Percentiles rank a stretch among this genome's conserved stretches.
These are phyloP conservation scores for Sarcophaga caerulescens DNA, from an alignment of 2,888 invertebrate genomes.

Conservation along the genomic window DNA sequence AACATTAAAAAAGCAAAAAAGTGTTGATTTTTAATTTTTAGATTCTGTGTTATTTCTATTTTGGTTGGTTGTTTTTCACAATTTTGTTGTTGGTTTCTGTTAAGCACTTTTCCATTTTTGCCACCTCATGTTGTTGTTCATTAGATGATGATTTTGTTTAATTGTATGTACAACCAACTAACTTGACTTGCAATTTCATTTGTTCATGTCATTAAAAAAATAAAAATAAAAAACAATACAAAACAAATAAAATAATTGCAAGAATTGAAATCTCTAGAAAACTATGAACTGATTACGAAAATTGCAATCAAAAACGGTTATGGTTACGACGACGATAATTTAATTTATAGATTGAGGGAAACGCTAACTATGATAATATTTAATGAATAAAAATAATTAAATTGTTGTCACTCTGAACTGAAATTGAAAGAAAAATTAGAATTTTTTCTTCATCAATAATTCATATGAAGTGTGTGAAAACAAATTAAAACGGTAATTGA, in stretches of 20 bases:
- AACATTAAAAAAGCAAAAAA: neutral
- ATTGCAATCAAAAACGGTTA: neutral
- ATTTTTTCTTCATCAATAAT: no score
- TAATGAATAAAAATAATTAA: no score
- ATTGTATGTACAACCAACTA: slow-evolving; percentile 25
- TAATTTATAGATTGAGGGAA: neutral
- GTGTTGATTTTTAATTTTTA: neutral
- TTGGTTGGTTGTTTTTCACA: neutral
- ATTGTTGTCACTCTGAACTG: no score
- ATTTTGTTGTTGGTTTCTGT: neutral
- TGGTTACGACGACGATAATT: neutral
- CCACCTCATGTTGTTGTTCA: slow-evolving; percentile 68
- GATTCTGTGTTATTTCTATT: no score
- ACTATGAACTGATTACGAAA: neutral
- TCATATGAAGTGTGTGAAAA: no score
- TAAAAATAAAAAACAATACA: neutral
- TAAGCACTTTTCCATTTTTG: slow-evolving; percentile 39
- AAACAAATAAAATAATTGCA: neutral
- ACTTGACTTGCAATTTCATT: slow-evolving; percentile 36
- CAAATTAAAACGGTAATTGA: no score
- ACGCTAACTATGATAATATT: neutral
- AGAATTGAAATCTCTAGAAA: neutral
- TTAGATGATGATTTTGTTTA: slow-evolving; percentile 63
- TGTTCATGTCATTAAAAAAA: neutral
- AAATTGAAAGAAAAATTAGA: no score